Conservation (phyloP, 2,888 invertebrate species). For the Mythimna vitellina region DNA sequence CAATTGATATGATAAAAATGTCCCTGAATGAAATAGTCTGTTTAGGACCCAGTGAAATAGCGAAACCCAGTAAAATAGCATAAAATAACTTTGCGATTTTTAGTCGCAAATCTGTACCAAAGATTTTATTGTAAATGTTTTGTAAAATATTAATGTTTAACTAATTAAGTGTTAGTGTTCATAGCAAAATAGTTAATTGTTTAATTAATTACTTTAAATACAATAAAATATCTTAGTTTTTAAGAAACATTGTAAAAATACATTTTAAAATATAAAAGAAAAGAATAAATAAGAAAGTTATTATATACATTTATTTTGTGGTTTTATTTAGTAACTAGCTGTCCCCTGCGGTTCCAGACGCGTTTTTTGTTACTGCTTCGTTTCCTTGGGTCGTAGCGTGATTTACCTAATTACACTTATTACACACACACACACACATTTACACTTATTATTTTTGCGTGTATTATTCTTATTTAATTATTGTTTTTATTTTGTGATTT, state of each 20-base stretch:
- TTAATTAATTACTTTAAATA: slow-evolving; percentile 46
- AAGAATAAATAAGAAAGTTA: slow-evolving; percentile 76
- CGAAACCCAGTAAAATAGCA: background rate
- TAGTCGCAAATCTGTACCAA: slow-evolving; percentile 40
- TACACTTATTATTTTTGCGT: no score
- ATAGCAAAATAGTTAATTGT: slow-evolving; percentile 54
- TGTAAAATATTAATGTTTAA: slow-evolving; percentile 59
- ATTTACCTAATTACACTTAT: no score
- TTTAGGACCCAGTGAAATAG: background rate
- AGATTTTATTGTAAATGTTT: slow-evolving; percentile 58
- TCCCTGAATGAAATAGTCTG: background rate
- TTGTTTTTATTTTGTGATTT: no score
- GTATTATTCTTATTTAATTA: no score
- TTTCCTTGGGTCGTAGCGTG: no score
- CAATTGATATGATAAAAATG: background rate
- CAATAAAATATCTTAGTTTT: slow-evolving; percentile 31
- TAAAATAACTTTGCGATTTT: slow-evolving; percentile 2
- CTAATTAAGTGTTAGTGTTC: slow-evolving; percentile 64
- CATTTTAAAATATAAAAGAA: slow-evolving; percentile 75
- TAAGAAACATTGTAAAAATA: slow-evolving; percentile 76
- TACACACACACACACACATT: no score
- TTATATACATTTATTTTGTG: slow-evolving; percentile 74
- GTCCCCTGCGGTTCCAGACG: no score
- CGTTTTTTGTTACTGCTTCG: no score
- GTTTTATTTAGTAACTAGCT: slow-evolving; percentile 67